Evolutionary conservation across 2,888 invertebrate genomes (phyloP), one percentile per base, ranked within the genome.

Genomic region (Hermaeophaga mercurialis): DNA sequence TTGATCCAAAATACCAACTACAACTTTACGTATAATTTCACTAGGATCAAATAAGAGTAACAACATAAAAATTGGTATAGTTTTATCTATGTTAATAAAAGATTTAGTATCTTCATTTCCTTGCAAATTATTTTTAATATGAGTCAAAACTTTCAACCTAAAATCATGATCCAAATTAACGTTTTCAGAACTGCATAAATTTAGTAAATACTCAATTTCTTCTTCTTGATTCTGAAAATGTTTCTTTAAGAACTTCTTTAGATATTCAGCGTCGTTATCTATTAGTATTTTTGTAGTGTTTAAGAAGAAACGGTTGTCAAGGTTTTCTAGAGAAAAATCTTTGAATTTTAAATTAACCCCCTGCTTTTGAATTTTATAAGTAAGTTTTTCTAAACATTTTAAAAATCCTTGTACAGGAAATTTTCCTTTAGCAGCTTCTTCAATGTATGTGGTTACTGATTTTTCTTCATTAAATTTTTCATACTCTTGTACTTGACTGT

Each of bases 401-500:
- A 83, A 78, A 67, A 84, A 81, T 1, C 83, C 77, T 71, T 83
- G 80, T 62, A 86, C 77, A 0, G 85, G 78, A 60, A 86, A 80
- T 60, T 77, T 78, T 39, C 82, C 77, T 28, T 75, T 73, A 34
- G 72, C 77, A 1, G 81, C 77, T 9, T 70, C 70, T 73, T 22
- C 22, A 7, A 62, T 71, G 24, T 58, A 50, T 12, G 58, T 56
- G 8, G 75, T 73, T 41, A 77, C 65, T 50, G 53, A 28, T 24
- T 24, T 17, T 12, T 44, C 31, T 31, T 53, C 7, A 3, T 28
- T 15, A 31, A 44, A 46, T 28, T 38, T 50, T 15, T 26, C 78
- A n/a, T n/a, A n/a, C n/a, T n/a, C n/a, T 8, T 72, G 73, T 45
- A 79, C 72, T 15, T 68, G 75, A 54, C 78, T 75, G 9, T 81